Base-by-base conservation (phyloP, 2,797 vertebrate species). In the Chromobotia macracanthus region DNA sequence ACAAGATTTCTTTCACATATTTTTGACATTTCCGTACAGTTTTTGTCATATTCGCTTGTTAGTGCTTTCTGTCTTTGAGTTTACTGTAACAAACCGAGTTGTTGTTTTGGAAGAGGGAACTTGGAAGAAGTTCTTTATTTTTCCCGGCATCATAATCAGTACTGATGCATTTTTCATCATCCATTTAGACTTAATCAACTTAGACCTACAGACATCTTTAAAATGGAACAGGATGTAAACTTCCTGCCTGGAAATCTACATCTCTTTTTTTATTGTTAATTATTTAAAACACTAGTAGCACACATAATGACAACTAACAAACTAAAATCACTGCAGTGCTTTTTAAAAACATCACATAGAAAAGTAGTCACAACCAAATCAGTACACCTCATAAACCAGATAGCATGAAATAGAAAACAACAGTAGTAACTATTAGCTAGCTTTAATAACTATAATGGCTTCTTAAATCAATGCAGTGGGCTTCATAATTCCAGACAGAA, bases 91-190 rank as follows among this genome's bases (percentile, higher is more conserved):
- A 50, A 16, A 50, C 3, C 2, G 53, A 11, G n/a, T 25, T 58
- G 1, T 48, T 50, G 12, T 35, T 75, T 21, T 72, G 56, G 44
- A 31, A 46, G 23, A 70, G 51, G 15, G 1, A 5, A 9, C 16
- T 19, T 44, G 19, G 25, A 53, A 10, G 28, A 19, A 51, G 56
- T 13, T 5, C 38, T 79, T 79, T 56, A 69, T 51, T 66, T 53
- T 79, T 46, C 28, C 78, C 3, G 48, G 31, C 38, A 72, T 60
- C 72, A 51, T 56, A 48, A 80, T 83, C 70, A 68, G 56, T 80
- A 48, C 23, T 25, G 58, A 82, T 84, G 71, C 73, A 85, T 84
- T 80, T 87, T 84, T 81, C 55, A 86, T 82, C 46, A 46, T 60
- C 66, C 70, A 68, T 23, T 84, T 64, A 80, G 56, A 56, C 11